A percentile compares a stretch with the other conserved stretches of the same genome.
Evolutionary conservation across 2,113 vertebrate genomes (phyloP).

Genomic region (Ceyx cyanopectus): DNA sequence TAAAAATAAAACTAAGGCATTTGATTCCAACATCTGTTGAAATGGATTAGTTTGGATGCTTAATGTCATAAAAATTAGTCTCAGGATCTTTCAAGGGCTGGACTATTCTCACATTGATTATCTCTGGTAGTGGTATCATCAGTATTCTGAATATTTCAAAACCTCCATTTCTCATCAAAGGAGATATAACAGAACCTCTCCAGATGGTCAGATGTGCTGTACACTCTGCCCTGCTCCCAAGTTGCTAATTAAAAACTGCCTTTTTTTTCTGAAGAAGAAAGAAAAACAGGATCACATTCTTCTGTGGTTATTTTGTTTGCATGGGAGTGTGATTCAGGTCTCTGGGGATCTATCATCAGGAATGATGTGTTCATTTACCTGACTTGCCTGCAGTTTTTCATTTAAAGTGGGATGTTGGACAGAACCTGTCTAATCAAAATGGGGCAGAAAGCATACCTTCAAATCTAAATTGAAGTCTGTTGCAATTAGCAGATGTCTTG

Average conservation of each 20-base stretch:
- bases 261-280: background rate
- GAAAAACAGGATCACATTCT: background rate
- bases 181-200: background rate
- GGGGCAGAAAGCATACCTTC: background rate
- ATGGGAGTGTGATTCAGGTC: background rate
- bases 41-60: background rate
- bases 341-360: background rate
- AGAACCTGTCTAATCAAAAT: accelerated
- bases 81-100: background rate
- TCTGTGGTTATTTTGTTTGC: background rate
- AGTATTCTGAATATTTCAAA: background rate
- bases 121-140: background rate
- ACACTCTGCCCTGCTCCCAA: background rate
- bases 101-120: background rate
- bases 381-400: background rate
- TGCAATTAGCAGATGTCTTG: background rate
- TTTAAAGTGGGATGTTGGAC: background rate
- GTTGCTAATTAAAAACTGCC: background rate
- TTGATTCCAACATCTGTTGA: background rate
- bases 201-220: background rate
- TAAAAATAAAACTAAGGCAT: background rate
- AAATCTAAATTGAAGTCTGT: background rate
- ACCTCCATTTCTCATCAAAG: background rate
- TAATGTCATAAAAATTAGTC: background rate
- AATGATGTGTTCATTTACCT: background rate